Conservation (phyloP, 2,113 vertebrate genomes). For the Pogonocichla stellata region DNA sequence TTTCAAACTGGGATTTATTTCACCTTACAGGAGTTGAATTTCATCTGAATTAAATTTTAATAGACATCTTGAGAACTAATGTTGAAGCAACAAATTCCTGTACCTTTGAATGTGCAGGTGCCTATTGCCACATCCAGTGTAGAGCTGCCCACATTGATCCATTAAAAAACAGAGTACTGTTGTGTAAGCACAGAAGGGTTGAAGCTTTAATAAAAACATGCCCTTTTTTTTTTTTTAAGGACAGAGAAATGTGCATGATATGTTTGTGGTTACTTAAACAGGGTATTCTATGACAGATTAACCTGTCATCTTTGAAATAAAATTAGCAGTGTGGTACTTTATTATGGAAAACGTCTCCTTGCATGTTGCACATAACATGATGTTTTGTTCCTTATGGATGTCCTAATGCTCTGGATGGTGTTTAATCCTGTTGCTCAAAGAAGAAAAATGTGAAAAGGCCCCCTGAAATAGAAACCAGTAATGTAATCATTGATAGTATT, state of each 20-base stretch:
- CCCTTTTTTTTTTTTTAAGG: not conserved
- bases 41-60: not conserved
- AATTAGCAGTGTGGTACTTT: not conserved
- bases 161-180: not conserved
- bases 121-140: not conserved
- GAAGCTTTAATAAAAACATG: not conserved
- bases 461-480: not conserved
- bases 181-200: not conserved
- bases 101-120: not conserved
- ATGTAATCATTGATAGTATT: not conserved
- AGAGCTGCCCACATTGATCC: not conserved
- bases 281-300: not conserved
- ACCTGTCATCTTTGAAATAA: not conserved
- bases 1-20: not conserved
- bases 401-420: not conserved
- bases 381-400: accelerated
- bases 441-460: not conserved
- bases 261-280: not conserved
- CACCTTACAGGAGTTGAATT: not conserved
- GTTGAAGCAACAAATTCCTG: not conserved
- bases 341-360: not conserved
- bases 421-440: not conserved
- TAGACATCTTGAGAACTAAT: not conserved
- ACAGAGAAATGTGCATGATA: not conserved
- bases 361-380: accelerated